Evolutionary conservation across 2,888 invertebrate species (phyloP), one percentile per base, ranked within the genome.

Genomic region (Cancer borealis): DNA sequence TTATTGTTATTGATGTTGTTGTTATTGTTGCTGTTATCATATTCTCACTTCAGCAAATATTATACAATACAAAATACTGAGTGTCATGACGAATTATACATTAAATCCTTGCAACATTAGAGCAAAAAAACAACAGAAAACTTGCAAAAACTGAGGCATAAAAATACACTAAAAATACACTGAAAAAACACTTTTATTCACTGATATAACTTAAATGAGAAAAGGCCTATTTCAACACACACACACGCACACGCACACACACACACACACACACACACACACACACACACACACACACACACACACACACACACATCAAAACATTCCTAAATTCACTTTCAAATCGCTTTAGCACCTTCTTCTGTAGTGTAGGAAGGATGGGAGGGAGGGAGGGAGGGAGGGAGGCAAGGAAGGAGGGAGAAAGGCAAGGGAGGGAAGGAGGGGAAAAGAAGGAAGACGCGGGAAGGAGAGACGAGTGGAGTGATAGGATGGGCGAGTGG

Each of bases 261-360:
- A 46, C 88, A 45, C 46, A 45, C 54, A 54, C 26, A 0, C 26
- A 90, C 90, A 54, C 54, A 54, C 26, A 90, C 17, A 26, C 26
- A 90, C 49, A 54, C 54, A 90, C 91, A 91, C 91, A 91, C 91
- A 91, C 91, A 91, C 66, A 91, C 91, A 91, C 91, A 91, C 91
- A 91, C 60, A 91, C 91, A 66, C 39, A 91, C 54, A 90, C 54
- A 90, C 17, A 89, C 47, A 89, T 26, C n/a, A 39, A 89, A 39
- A 47, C 47, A 46, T 10, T 47, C 46, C 12, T 26, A 46, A 46
- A 89, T 30, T 54, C 47, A 54, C 47, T 30, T 79, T 30, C 79
- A 12, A 8, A 26, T 79, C 26, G 30, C 79, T 79, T 79, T 79
- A 30, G 30, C 79, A 79, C 14, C 8, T 79, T 26, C 30, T 21